These are phyloP conservation scores for Lycophotia porphyrea DNA, from an alignment of 2,888 invertebrate species.

Conservation along the genomic window DNA sequence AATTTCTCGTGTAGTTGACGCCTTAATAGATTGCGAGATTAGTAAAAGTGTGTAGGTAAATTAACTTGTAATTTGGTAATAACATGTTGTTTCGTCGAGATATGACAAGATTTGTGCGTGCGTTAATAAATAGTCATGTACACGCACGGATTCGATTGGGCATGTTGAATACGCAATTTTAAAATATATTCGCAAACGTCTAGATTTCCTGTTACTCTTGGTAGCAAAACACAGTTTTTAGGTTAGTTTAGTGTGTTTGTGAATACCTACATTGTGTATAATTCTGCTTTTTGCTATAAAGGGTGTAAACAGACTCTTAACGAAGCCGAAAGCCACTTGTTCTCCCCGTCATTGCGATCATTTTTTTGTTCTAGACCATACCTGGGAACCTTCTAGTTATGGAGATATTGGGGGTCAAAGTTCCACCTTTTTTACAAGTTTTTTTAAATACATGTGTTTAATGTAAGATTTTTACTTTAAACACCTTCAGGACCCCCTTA, in stretches of 20 bases:
- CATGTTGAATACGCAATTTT: constrained; percentile 28
- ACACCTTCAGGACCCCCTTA: too few relatives aligned
- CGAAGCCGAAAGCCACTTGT: too few relatives aligned
- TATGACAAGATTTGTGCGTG: constrained; percentile 16
- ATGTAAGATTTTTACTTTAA: too few relatives aligned
- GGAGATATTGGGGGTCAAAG: too few relatives aligned
- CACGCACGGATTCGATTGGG: constrained; percentile 37
- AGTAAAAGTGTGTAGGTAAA: constrained; percentile 41
- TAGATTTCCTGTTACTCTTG: constrained; percentile 16
- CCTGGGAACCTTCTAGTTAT: too few relatives aligned
- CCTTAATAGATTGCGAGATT: constrained; percentile 49
- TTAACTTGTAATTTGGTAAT: constrained; percentile 42
- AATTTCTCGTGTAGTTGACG: constrained; percentile 48
- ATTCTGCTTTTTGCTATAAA: background rate
- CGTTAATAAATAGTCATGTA: constrained; percentile 9
- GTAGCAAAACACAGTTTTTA: constrained; percentile 22
- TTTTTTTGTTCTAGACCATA: too few relatives aligned
- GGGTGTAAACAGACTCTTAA: too few relatives aligned
- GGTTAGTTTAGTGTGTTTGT: constrained; percentile 12
- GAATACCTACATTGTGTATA: constrained; percentile 14
- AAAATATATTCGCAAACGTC: constrained; percentile 8
- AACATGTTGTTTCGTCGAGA: constrained; percentile 9
- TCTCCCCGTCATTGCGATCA: too few relatives aligned
- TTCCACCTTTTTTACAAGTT: too few relatives aligned
- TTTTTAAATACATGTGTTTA: too few relatives aligned